Percentiles rank a stretch among this genome's conserved stretches.
These are phyloP conservation scores for Callospermophilus lateralis DNA, from an alignment of 2,113 vertebrate species.

Conservation along the genomic window DNA sequence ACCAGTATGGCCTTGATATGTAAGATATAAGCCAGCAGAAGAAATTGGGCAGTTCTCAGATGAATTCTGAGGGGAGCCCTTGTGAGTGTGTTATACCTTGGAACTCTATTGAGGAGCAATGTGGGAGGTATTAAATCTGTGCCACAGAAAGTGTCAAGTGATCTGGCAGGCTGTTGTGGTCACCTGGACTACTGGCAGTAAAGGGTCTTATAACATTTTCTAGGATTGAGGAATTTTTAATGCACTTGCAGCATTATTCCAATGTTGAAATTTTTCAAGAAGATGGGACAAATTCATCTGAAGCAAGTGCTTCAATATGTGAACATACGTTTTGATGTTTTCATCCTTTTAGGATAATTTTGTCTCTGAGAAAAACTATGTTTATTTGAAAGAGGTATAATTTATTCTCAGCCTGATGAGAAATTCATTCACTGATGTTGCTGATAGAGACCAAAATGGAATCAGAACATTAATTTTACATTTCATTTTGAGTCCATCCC, in stretches of 20 bases:
- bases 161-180: neutral
- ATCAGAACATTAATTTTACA: neutral
- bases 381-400: neutral
- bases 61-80: neutral
- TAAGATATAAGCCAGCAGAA: neutral
- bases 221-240: neutral
- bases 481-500: neutral
- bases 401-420: neutral
- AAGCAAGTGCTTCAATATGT: neutral
- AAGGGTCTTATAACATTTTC: neutral
- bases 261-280: neutral
- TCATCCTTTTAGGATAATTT: neutral
- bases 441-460: neutral
- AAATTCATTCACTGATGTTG: neutral
- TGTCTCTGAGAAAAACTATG: neutral
- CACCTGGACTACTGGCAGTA: neutral
- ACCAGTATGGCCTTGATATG: neutral
- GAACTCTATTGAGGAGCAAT: neutral
- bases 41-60: neutral
- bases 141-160: neutral
- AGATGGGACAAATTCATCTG: neutral
- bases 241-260: neutral
- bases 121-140: neutral
- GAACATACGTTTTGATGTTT: neutral
- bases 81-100: neutral